Evolutionary conservation across 2,113 vertebrate genomes (phyloP).

Genomic region (Onychostruthus taczanowskii): DNA sequence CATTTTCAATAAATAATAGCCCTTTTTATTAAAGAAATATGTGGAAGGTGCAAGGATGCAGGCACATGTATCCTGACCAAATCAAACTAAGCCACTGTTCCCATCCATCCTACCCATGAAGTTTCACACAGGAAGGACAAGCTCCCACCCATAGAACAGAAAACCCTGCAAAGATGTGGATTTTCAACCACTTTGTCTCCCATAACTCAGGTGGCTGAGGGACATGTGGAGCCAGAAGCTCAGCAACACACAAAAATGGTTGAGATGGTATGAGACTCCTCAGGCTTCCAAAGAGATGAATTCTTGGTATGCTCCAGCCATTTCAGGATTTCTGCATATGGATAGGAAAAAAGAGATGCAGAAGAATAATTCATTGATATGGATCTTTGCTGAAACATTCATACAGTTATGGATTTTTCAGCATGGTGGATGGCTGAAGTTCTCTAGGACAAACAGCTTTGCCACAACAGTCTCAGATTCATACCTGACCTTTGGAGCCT

Average conservation of each 20-base stretch:
- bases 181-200: background rate
- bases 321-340: background rate
- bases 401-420: background rate
- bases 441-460: accelerated
- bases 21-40: background rate
- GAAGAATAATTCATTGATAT: background rate
- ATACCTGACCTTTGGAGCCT: background rate
- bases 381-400: background rate
- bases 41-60: background rate
- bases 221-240: background rate
- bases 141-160: background rate
- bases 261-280: background rate
- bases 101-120: background rate
- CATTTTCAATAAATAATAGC: background rate
- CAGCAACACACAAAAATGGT: background rate
- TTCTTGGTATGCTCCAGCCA: background rate
- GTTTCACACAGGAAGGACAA: background rate
- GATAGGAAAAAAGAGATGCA: background rate
- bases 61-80: background rate
- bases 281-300: background rate
- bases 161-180: background rate
- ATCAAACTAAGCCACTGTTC: background rate
- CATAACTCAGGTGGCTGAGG: background rate
- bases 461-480: background rate
- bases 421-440: background rate